These are phyloP conservation scores for Trachymyrmex septentrionalis DNA, from an alignment of 1,140 invertebrate species.

Conservation along the genomic window DNA sequence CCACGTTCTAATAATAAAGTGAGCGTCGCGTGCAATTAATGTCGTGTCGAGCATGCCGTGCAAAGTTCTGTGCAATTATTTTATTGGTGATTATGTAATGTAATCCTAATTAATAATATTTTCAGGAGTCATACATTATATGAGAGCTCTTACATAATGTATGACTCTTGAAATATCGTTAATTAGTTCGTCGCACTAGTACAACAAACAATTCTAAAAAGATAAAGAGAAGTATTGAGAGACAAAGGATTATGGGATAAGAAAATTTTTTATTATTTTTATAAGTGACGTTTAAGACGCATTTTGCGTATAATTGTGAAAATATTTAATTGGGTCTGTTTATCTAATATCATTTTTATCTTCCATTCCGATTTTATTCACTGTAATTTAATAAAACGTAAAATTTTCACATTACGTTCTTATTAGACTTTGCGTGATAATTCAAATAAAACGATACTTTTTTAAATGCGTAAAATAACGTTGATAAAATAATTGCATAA, in stretches of 20 bases:
- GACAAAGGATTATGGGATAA: not conserved
- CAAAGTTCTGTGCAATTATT: not conserved
- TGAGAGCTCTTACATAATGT: too few species aligned
- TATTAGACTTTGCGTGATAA: not conserved
- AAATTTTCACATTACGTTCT: not conserved
- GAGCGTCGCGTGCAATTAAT: not conserved
- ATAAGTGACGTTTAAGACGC: not conserved
- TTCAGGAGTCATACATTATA: too few species aligned
- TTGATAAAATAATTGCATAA: not conserved
- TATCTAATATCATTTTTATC: not conserved
- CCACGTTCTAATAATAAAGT: not conserved
- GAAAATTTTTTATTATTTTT: not conserved
- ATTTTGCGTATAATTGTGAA: not conserved
- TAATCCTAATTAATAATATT: not conserved
- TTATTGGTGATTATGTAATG: not conserved
- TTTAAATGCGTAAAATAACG: not conserved
- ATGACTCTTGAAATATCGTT: too few species aligned
- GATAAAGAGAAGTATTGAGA: not conserved
- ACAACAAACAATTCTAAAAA: not conserved
- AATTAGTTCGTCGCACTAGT: not conserved
- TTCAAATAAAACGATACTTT: slow-evolving; percentile 1
- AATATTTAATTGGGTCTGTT: not conserved
- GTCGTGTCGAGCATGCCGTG: not conserved
- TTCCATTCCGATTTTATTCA: not conserved
- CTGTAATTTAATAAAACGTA: slow-evolving; percentile 8